Evolutionary conservation across 2,888 invertebrate species (phyloP), one percentile per base, ranked within the genome.

Genomic region (Agelastica alni): DNA sequence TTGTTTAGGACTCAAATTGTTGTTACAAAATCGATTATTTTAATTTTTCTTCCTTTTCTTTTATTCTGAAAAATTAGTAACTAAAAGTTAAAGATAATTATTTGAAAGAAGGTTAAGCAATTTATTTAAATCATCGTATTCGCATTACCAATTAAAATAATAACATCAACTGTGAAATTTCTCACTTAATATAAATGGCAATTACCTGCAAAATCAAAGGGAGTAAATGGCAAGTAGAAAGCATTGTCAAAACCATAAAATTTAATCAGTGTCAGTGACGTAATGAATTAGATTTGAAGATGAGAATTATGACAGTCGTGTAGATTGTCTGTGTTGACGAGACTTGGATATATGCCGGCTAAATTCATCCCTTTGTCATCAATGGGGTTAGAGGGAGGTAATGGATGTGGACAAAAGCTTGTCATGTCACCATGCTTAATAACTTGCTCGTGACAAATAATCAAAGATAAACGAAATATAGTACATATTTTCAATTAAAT

Each of bases 161-260:
- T n/a, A n/a, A n/a, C n/a, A n/a, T n/a, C n/a, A n/a, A n/a, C n/a
- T n/a, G n/a, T n/a, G 9, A 28, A 9, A 1, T 28, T 28, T 2
- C 7, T 28, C 28, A 3, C 28, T 28, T 28, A n/a, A 7, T 28
- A 28, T 28, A n/a, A n/a, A n/a, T n/a, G n/a, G n/a, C n/a, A n/a
- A 26, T 9, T 9, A 26, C 26, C 26, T 26, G 26, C 26, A 7
- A 7, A 26, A 26, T 26, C 26, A 26, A 26, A 26, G 26, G 26
- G 26, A 6, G 26, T 43, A 30, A 30, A 7, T 43, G 28, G 28
- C 36, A 13, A 20, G 13, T 17, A 20, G 32, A 45, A 46, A 46
- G 16, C 46, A 9, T 26, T 46, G 46, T 36, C 46, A 46, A 46
- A 46, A 46, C 36, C 46, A 46, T 46, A 37, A 46, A 46, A 46